phyloP scores from a whole-genome alignment of 1,140 invertebrate genomes.

The Chrysopa pallens region DNA sequence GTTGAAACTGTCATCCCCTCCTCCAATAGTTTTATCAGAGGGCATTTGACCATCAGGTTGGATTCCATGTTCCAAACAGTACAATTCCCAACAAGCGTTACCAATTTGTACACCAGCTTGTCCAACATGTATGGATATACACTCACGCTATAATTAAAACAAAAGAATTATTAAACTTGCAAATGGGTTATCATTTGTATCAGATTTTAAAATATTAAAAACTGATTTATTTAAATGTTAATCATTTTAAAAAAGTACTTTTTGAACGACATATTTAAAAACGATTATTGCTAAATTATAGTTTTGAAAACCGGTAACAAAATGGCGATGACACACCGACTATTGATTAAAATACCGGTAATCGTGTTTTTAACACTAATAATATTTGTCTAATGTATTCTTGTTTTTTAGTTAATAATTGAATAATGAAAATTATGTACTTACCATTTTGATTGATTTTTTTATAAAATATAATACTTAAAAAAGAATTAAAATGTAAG shows the following conservation, averaged over 20 bases:
- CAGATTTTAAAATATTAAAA: not conserved
- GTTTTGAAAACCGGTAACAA: not conserved
- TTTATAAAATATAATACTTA: not conserved
- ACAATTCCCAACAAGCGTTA: constrained; percentile 49
- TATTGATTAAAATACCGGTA: not conserved
- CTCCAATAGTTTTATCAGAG: constrained; percentile 38
- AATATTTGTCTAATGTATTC: not conserved
- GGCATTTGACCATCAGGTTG: constrained; percentile 47
- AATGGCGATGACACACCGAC: not conserved
- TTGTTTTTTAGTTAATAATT: not conserved
- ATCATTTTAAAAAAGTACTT: not conserved
- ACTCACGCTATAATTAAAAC: constrained; percentile 29
- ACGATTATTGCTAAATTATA: constrained; percentile 11
- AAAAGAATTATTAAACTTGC: not conserved
- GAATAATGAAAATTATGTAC: not conserved
- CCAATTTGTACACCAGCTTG: constrained; percentile 62
- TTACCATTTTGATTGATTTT: constrained; percentile 5
- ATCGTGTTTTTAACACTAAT: not conserved
- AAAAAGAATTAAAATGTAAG: constrained; percentile 1
- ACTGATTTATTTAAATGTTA: not conserved
- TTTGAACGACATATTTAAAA: no score
- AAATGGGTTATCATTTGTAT: not conserved
- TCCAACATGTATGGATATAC: constrained; percentile 55
- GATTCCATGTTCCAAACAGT: constrained; percentile 59
- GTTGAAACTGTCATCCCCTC: constrained; percentile 69